A percentile compares a stretch with the other conserved stretches of the same genome.
phyloP scores from a whole-genome alignment of 2,888 invertebrate species.

The Lacanobia wlatinum region DNA sequence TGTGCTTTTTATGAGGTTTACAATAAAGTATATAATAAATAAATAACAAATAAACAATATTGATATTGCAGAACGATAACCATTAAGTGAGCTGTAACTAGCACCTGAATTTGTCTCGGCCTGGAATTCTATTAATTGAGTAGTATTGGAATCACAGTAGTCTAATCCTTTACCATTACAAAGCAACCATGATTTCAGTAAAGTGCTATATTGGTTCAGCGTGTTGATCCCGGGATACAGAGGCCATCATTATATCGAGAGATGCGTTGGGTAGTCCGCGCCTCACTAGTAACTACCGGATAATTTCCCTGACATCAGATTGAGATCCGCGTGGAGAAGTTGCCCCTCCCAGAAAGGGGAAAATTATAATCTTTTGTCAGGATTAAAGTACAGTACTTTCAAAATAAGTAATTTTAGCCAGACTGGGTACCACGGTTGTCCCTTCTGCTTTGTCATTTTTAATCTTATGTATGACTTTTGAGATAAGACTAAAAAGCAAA shows the following conservation, averaged over 20 bases:
- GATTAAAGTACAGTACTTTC: slow-evolving; percentile 43
- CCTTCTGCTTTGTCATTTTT: slow-evolving; percentile 22
- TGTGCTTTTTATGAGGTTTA: no score
- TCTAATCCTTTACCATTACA: slow-evolving; percentile 40
- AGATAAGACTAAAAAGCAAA: slow-evolving; percentile 12
- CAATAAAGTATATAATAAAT: no score
- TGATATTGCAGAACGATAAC: no score
- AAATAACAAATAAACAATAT: no score
- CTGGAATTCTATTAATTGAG: no score
- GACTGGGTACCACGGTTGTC: slow-evolving; percentile 52
- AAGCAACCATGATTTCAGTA: slow-evolving; percentile 45
- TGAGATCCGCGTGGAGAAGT: slow-evolving; percentile 50
- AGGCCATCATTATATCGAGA: slow-evolving; percentile 52
- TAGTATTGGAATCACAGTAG: no score
- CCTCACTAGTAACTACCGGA: slow-evolving; percentile 50
- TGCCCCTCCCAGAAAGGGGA: no score
- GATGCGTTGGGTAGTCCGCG: slow-evolving; percentile 26
- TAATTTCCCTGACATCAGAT: slow-evolving; percentile 57
- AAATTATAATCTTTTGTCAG: slow-evolving; percentile 46
- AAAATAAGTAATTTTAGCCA: slow-evolving; percentile 40
- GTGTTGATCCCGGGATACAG: slow-evolving; percentile 53
- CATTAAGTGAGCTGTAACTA: no score
- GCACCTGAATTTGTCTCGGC: no score
- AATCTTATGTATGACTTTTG: slow-evolving; percentile 7
- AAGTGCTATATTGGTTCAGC: slow-evolving; percentile 23